Evolutionary conservation across 2,797 vertebrate species (phyloP), one percentile per base, ranked within the genome.

Genomic region (Poeciliopsis presidionis): DNA sequence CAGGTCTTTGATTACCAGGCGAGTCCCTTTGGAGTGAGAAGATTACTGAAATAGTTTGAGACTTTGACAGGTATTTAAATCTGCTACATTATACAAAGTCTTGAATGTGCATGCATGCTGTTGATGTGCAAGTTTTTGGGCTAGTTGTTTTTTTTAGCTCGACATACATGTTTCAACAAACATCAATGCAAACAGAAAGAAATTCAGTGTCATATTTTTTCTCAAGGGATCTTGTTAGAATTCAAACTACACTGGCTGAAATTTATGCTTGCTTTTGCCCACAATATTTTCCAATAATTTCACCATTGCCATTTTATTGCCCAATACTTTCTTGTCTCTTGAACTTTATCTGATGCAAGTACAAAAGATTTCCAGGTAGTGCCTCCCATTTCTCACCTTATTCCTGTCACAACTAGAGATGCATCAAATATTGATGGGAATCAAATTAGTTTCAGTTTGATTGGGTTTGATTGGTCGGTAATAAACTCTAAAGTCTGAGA

Each of bases 1-100:
- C 36, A 71, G 71, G 57, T 75, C 74, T 80, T 59, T 87, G 86
- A 92, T 91, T 81, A 85, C 65, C 22, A 84, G 47, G 36, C 47
- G 30, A 74, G n/a, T 33, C 55, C 47, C 59, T 75, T n/a, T 22
- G 55, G 61, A 85, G 59, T 1, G 8, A 45, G 84, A 41, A 53
- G 41, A 80, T 6, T 28, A 7, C 4, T 77, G 13, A 73, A 33
- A 75, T 25, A 74, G 51, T 46, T 78, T 47, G 65, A 51, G 55
- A 46, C 0, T 39, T 1, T 22, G 70, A 61, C 30, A 45, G 18
- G 11, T 41, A 28, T 36, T 43, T 18, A 81, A 75, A 81, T 57
- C 12, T 65, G 14, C 4, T 36, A 57, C 4, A 59, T 65, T 55
- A 43, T 78, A 73, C 9, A 47, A 78, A 74, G 73, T 49, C 9